Percentiles rank a stretch among this genome's conserved stretches.
phyloP scores from a whole-genome alignment of 2,888 invertebrate species.

The Eremobia ochroleuca region DNA sequence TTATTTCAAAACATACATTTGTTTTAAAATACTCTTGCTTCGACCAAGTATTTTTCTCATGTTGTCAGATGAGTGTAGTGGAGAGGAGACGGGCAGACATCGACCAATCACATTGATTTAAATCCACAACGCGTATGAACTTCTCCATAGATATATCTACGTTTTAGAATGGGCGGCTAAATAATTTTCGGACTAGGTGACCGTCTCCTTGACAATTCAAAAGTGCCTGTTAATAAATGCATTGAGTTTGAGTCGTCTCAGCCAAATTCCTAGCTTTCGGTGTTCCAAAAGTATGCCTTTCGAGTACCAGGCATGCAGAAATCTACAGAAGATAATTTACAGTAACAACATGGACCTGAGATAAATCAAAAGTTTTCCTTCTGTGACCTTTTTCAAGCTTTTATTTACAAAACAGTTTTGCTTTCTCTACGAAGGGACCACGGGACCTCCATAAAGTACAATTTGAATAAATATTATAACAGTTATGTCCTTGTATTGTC shows the following conservation, averaged over 20 bases:
- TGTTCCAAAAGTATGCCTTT: neutral
- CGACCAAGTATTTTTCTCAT: neutral
- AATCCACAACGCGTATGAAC: neutral
- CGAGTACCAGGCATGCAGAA: constrained; percentile 11
- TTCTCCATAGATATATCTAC: neutral
- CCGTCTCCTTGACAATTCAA: neutral
- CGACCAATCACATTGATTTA: neutral
- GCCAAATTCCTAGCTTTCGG: neutral
- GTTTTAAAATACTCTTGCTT: neutral
- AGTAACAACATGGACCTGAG: neutral
- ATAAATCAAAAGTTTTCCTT: constrained; percentile 6
- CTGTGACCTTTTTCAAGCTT: constrained; percentile 3
- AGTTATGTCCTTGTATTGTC: neutral
- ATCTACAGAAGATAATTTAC: neutral
- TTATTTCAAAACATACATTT: neutral
- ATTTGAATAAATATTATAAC: constrained; percentile 26
- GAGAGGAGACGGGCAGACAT: neutral
- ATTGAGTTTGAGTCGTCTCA: neutral
- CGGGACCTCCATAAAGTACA: constrained; percentile 9
- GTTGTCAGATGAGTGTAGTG: too few relatives aligned
- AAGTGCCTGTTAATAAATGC: neutral
- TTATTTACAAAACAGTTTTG: neutral
- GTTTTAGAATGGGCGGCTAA: neutral
- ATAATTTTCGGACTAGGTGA: neutral
- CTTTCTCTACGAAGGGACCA: neutral